Conservation (phyloP, 2,888 invertebrate genomes). For the Tineola bisselliella region DNA sequence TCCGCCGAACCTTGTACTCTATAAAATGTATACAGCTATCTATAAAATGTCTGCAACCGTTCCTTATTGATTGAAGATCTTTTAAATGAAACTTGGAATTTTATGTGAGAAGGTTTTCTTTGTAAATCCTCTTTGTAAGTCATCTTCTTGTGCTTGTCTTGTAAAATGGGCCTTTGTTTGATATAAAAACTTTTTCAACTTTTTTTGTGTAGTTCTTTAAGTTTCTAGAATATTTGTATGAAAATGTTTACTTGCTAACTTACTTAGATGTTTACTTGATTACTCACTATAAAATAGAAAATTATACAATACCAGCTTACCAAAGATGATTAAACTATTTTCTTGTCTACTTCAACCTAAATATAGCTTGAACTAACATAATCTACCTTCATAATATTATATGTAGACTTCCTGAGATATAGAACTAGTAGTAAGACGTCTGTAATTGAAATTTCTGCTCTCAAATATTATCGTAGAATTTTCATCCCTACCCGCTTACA, state of each 20-base stretch:
- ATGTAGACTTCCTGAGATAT: not conserved
- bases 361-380: no score
- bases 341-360: no score
- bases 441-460: not conserved
- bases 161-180: no score
- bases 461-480: not conserved
- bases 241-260: no score
- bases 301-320: no score
- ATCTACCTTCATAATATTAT: not conserved
- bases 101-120: not conserved
- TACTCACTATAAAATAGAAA: no score
- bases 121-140: not conserved
- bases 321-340: no score
- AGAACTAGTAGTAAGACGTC: not conserved
- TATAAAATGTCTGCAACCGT: not conserved
- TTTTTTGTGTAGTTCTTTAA: no score
- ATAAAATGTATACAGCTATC: not conserved
- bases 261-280: no score
- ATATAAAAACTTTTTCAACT: no score
- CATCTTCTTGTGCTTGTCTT: not conserved
- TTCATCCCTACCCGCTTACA: not conserved
- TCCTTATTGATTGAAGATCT: not conserved
- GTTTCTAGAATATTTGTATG: no score
- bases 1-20: not conserved
- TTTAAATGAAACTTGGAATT: not conserved